A percentile compares a stretch with the other conserved stretches of the same genome.
Evolutionary conservation across 2,113 vertebrate species (phyloP).

Genomic region (Noturus placidus): DNA sequence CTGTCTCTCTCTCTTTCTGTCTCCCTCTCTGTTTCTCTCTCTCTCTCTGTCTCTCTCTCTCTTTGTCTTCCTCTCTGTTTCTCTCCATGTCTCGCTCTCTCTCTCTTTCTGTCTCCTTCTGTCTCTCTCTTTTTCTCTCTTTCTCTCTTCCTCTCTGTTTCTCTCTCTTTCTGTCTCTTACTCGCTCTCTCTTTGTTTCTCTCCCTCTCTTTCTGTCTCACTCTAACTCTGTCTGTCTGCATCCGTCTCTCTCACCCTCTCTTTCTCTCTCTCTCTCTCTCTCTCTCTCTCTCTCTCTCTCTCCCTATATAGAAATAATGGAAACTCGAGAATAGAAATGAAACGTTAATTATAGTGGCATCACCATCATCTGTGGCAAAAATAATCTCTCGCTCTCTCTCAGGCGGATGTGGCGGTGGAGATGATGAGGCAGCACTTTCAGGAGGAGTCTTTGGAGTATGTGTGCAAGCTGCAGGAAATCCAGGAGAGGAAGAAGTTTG

Average conservation of each 20-base stretch:
- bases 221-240: no score
- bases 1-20: no score
- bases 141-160: no score
- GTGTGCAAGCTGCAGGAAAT: constrained; percentile 96
- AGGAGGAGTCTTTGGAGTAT: constrained; percentile 92
- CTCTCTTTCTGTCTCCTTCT: no score
- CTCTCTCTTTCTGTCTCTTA: background rate
- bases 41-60: no score
- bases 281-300: background rate
- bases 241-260: no score
- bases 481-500: constrained; percentile 97
- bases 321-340: background rate
- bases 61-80: no score
- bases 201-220: background rate
- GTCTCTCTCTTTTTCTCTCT: no score
- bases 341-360: background rate
- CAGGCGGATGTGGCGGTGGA: constrained; percentile 92
- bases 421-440: constrained; percentile 86
- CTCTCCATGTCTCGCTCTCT: no score
- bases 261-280: background rate
- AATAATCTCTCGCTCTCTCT: constrained; percentile 5
- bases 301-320: background rate
- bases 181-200: background rate
- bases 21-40: no score
- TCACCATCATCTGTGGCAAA: background rate